Evolutionary conservation across 2,888 invertebrate species (phyloP).

Genomic region (Meloe dianella): DNA sequence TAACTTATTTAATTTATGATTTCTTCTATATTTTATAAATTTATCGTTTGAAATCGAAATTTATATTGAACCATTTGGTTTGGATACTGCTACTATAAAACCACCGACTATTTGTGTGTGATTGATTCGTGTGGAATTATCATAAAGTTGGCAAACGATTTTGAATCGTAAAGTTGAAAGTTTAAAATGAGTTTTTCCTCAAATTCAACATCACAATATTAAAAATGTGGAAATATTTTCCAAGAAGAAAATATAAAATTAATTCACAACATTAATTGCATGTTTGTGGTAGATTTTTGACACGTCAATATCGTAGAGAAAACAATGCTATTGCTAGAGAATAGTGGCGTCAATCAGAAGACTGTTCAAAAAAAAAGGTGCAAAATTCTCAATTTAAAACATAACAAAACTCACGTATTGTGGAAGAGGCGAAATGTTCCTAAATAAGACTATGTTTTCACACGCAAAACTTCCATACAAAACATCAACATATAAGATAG

Average conservation of each 20-base stretch:
- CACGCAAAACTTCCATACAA: background rate
- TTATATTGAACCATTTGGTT: background rate
- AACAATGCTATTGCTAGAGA: no score
- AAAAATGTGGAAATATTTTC: background rate
- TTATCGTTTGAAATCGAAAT: background rate
- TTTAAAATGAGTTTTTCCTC: background rate
- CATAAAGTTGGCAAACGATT: conserved; percentile 29
- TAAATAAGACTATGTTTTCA: no score
- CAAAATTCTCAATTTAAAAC: background rate
- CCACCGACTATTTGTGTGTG: conserved; percentile 15
- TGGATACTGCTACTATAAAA: conserved; percentile 19
- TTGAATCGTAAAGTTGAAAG: background rate
- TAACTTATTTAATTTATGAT: background rate
- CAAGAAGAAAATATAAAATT: no score
- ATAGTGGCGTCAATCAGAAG: no score
- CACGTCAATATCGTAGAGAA: no score
- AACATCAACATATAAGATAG: background rate
- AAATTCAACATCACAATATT: background rate
- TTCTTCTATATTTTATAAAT: background rate
- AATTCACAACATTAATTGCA: background rate
- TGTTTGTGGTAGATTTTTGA: no score
- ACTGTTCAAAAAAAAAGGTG: no score
- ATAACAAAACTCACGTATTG: background rate
- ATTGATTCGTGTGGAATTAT: conserved; percentile 31
- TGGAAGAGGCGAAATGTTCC: background rate